These are phyloP conservation scores for Melolontha melolontha DNA, from an alignment of 2,888 invertebrate species.

Conservation along the genomic window DNA sequence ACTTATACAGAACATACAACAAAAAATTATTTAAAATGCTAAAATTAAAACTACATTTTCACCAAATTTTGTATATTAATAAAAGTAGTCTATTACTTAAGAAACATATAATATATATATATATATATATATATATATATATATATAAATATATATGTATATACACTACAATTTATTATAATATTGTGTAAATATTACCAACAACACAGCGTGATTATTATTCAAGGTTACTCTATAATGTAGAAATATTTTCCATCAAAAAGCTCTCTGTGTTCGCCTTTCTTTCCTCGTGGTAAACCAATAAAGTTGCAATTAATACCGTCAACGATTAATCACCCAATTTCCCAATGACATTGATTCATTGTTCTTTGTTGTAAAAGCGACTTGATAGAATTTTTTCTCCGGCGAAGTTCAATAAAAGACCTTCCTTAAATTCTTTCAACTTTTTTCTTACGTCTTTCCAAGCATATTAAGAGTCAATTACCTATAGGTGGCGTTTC, in stretches of 20 bases:
- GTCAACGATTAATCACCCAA: conserved; percentile 34
- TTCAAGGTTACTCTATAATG: too few species aligned
- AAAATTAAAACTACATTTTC: too few species aligned
- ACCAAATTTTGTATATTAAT: too few species aligned
- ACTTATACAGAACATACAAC: too few species aligned
- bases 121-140: too few species aligned
- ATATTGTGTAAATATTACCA: too few species aligned
- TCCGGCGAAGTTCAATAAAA: conserved; percentile 17
- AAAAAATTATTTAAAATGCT: too few species aligned
- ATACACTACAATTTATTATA: too few species aligned
- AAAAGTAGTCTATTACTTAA: too few species aligned
- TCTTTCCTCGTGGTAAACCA: conserved; percentile 22
- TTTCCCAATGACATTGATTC: conserved; percentile 39
- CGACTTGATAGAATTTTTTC: conserved; percentile 36
- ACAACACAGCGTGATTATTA: too few species aligned
- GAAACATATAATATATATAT: too few species aligned
- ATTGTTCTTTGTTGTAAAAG: conserved; percentile 35
- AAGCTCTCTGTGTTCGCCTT: conserved; percentile 10
- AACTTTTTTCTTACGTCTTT: neutral
- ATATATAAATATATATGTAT: too few species aligned
- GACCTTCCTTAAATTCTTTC: conserved; percentile 18
- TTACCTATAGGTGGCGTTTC: neutral
- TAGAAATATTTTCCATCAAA: conserved; percentile 15
- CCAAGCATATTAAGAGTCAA: conserved; percentile 23
- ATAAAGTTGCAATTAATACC: conserved; percentile 37